Percentiles rank a stretch among this genome's conserved stretches.
Evolutionary conservation across 2,797 vertebrate species (phyloP).

Genomic region (Amblyopsis hoosieri): DNA sequence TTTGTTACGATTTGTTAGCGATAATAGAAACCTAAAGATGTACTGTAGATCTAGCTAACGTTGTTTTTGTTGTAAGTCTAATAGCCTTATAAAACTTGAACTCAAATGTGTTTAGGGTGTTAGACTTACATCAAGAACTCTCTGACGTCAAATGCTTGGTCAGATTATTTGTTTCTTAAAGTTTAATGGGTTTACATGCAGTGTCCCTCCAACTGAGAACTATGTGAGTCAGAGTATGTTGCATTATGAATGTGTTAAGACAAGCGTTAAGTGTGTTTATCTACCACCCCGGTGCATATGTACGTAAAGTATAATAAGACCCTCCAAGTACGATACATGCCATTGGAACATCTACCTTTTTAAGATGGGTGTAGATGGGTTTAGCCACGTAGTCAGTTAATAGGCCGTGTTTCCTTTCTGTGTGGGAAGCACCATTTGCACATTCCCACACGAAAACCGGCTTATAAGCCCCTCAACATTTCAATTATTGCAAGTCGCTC

Average conservation of each 20-base stretch:
- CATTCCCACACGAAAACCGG: background rate
- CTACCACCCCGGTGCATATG: background rate
- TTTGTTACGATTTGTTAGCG: no score
- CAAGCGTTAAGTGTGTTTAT: conserved; percentile 8
- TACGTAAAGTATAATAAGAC: conserved; percentile 2
- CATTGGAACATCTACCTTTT: background rate
- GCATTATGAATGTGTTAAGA: conserved; percentile 7
- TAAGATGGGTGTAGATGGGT: background rate
- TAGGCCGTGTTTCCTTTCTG: background rate
- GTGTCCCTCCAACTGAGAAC: background rate
- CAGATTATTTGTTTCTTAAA: no score
- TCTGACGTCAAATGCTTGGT: no score
- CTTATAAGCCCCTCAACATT: conserved; percentile 8
- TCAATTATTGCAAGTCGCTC: conserved; percentile 1
- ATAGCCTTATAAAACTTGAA: no score
- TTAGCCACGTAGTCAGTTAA: background rate
- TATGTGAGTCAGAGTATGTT: background rate
- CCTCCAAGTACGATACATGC: background rate
- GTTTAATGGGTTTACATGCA: background rate
- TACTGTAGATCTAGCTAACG: no score
- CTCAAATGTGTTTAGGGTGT: no score
- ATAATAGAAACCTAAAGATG: no score
- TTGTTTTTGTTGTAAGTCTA: no score
- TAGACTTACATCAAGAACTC: no score
- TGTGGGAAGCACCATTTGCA: conserved; percentile 34